Conservation (phyloP, 2,797 vertebrate genomes). For the Enteromius trimaculatus region DNA sequence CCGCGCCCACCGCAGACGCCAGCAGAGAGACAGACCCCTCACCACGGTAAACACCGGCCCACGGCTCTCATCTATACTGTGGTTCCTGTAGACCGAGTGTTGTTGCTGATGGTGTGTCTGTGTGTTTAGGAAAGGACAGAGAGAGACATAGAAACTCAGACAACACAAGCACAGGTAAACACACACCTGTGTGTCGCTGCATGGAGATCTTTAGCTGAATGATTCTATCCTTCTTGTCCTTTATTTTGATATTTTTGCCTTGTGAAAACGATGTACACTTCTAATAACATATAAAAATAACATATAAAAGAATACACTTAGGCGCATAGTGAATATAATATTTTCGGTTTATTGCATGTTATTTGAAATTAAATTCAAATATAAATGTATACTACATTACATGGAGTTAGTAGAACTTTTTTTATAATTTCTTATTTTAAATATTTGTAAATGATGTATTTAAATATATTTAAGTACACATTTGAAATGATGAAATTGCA, state of each 20-base stretch:
- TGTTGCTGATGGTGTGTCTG: conserved; percentile 32
- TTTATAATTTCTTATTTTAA: not conserved
- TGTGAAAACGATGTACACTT: not conserved
- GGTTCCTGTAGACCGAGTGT: not conserved
- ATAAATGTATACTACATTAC: not conserved
- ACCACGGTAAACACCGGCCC: conserved; percentile 78
- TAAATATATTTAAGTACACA: not conserved
- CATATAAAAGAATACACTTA: not conserved
- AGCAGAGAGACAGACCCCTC: conserved; percentile 74
- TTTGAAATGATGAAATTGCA: not conserved
- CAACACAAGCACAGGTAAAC: conserved; percentile 66
- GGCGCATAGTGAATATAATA: not conserved
- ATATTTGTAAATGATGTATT: not conserved
- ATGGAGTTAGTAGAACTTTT: too few relatives aligned
- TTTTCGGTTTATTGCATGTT: not conserved
- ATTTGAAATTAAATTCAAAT: not conserved
- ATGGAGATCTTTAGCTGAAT: not conserved
- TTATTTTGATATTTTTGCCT: not conserved
- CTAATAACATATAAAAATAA: too few relatives aligned
- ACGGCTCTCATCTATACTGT: not conserved
- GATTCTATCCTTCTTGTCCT: not conserved
- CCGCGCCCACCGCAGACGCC: conserved; percentile 71
- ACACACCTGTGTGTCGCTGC: conserved; percentile 24
- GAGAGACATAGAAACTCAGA: conserved; percentile 55
- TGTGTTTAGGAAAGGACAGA: conserved; percentile 53